Conservation (phyloP, 2,888 invertebrate species). For the Hedychridium roseum region DNA sequence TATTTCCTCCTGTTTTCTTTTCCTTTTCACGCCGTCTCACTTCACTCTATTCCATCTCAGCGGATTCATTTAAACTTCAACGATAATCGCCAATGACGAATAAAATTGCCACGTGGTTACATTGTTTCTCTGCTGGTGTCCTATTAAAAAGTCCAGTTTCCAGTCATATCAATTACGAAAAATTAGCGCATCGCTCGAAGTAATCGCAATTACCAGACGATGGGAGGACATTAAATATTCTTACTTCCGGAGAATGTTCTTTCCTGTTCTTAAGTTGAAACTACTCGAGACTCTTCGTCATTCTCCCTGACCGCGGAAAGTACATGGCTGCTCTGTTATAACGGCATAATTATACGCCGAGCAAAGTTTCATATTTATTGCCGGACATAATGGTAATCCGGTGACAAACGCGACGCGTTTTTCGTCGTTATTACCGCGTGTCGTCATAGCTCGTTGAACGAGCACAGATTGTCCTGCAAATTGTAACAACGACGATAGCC, state of each 20-base stretch:
- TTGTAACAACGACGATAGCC: too few species aligned
- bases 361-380: slow-evolving; percentile 24
- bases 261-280: not conserved
- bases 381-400: slow-evolving; percentile 19
- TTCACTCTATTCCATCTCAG: not conserved
- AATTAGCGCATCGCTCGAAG: too few species aligned
- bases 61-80: too few species aligned
- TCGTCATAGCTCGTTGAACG: not conserved
- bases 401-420: slow-evolving; percentile 13
- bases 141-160: not conserved
- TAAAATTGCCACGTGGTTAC: slow-evolving; percentile 1
- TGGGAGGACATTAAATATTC: too few species aligned
- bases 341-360: slow-evolving; percentile 25
- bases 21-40: not conserved
- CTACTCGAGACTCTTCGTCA: not conserved
- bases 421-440: not conserved
- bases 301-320: not conserved
- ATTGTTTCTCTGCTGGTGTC: not conserved
- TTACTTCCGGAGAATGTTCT: slow-evolving; percentile 1
- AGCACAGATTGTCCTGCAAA: not conserved
- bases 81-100: too few species aligned
- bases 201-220: too few species aligned
- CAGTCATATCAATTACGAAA: too few species aligned
- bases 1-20: slow-evolving; percentile 13
- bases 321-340: slow-evolving; percentile 17